These are phyloP conservation scores for Ophioninae sp. DNA, from an alignment of 2,888 invertebrate species.

Conservation along the genomic window DNA sequence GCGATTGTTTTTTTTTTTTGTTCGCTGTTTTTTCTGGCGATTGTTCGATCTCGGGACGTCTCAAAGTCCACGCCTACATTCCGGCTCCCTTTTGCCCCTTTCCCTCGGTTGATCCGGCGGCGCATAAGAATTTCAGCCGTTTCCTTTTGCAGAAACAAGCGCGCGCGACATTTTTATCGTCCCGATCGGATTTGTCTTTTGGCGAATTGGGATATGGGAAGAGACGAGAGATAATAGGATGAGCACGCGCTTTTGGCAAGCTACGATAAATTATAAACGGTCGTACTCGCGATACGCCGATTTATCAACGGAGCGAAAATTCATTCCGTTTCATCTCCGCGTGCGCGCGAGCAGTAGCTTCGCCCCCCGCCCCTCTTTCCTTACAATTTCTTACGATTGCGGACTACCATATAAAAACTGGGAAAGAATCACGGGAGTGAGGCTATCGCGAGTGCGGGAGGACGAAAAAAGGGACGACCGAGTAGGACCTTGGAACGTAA, in stretches of 20 bases:
- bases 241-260: conserved; percentile 38
- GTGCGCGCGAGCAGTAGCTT: neutral
- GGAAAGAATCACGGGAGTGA: conserved; percentile 21
- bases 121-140: conserved; percentile 38
- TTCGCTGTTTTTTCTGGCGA: conserved; percentile 34
- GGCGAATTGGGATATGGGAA: conserved; percentile 41
- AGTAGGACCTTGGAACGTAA: conserved; percentile 64
- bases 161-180: conserved; percentile 49
- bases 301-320: conserved; percentile 47
- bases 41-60: conserved; percentile 20
- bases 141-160: conserved; percentile 54
- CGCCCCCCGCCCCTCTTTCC: neutral
- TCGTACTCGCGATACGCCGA: conserved; percentile 31
- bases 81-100: neutral
- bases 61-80: conserved; percentile 22
- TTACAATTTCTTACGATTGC: conserved; percentile 43
- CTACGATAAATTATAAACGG: conserved; percentile 51
- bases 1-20: conserved; percentile 26
- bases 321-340: conserved; percentile 40
- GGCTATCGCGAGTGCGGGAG: conserved; percentile 16
- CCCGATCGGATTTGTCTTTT: conserved; percentile 54
- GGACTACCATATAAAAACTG: conserved; percentile 14
- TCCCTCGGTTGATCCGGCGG: conserved; percentile 1
- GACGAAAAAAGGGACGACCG: conserved; percentile 34
- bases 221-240: conserved; percentile 26